Base-by-base conservation (phyloP, 2,888 invertebrate species). In the Sesamia inferens region DNA sequence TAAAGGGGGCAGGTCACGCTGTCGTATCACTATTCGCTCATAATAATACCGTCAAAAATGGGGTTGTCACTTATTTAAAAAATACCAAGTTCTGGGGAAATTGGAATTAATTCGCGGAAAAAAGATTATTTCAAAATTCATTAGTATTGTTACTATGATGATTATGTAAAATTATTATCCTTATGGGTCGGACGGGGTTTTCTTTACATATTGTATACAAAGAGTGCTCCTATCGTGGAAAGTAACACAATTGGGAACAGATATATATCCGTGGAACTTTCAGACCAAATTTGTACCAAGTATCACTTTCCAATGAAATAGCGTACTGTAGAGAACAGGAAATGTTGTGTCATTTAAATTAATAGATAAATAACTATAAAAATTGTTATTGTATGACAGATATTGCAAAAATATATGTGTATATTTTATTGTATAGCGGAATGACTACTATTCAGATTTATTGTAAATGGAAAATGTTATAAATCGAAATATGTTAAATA, bases 371-470 rank as follows among this genome's bases (percentile, higher is more conserved):
- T 94, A 92, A 93, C 94, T 95, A 94, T 94, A 93, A 89, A 64
- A 84, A 88, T 92, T 92, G 94, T 94, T 93, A 93, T 94, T 86
- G 86, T 89, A 93, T 93, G 93, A 95, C 94, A 93, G 93, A 93
- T 94, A 94, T 93, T 92, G 92, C 93, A 93, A 94, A 92, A 92
- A 68, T 91, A 93, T 91, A 91, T 92, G 94, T 94, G 92, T 94
- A 95, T 95, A 95, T 95, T 95, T 95, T 95, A 96, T 95, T 95
- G 94, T 95, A 95, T 94, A 96, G 94, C 93, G 93, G 94, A 95
- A 93, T 92, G 95, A 95, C 92, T 94, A 94, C 93, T 93, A 94
- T 93, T 93, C 94, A 93, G 90, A 94, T 93, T 91, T 93, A 95
- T 94, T 95, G 94, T 95, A 95, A 95, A 95, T 94, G 92, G 90